These are phyloP conservation scores for Trididemnum nubilum DNA, from an alignment of 23 tunicate genomes.

Conservation along the genomic window DNA sequence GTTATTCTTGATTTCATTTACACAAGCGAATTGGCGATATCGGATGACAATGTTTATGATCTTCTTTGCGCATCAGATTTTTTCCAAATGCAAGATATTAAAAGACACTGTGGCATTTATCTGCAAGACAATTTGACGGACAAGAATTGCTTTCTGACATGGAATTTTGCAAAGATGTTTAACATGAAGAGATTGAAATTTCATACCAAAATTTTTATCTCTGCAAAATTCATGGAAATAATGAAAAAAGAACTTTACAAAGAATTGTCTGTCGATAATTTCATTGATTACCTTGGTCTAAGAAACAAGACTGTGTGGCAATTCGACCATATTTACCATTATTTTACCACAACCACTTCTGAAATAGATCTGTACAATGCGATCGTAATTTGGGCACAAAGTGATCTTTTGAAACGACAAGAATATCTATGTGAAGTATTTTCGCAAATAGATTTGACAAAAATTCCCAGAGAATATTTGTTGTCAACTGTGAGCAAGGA, in stretches of 20 bases:
- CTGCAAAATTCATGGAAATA: not conserved
- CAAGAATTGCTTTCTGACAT: constrained; percentile 8
- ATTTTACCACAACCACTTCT: not conserved
- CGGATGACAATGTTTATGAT: constrained; percentile 29
- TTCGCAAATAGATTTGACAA: not conserved
- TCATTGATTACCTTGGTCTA: not conserved
- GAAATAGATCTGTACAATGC: constrained; percentile 21
- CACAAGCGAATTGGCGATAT: not conserved
- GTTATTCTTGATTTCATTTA: constrained; percentile 19
- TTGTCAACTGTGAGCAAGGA: not conserved
- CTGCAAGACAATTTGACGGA: not conserved
- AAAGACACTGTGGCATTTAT: not conserved
- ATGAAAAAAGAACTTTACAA: constrained; percentile 11
- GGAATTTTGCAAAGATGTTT: constrained; percentile 24
- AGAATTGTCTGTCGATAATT: not conserved
- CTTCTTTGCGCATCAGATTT: constrained; percentile 25
- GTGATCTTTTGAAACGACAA: not conserved
- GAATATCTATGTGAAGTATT: not conserved
- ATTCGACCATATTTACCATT: too few relatives aligned
- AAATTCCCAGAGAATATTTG: not conserved
- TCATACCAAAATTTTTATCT: not conserved
- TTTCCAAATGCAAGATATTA: constrained; percentile 14
- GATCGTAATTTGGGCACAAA: constrained; percentile 1
- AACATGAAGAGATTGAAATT: constrained; percentile 3
- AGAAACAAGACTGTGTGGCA: too few relatives aligned